Conservation (phyloP, 2,113 vertebrate genomes). For the Ceyx cyanopectus region DNA sequence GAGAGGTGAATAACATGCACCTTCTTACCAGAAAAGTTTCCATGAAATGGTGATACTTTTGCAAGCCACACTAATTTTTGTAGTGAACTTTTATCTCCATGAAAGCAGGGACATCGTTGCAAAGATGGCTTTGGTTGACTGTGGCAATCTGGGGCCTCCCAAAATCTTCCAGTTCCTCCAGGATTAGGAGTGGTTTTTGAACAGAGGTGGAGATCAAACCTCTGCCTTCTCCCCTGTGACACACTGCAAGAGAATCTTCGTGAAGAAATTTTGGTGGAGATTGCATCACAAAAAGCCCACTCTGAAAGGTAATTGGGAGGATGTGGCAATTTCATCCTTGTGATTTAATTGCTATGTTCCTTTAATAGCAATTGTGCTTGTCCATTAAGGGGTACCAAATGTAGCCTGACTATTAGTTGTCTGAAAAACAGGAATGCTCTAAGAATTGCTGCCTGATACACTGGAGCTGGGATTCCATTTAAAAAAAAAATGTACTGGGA, state of each 20-base stretch:
- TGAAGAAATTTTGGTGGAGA: constrained; percentile 25
- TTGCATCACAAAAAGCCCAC: constrained; percentile 10
- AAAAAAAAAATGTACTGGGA: neutral
- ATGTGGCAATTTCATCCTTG: neutral
- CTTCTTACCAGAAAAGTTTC: neutral
- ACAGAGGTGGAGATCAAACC: neutral
- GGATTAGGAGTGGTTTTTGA: neutral
- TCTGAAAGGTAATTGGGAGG: neutral
- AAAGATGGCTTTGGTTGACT: neutral
- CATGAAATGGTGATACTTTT: neutral
- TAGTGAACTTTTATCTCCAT: neutral
- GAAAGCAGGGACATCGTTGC: neutral
- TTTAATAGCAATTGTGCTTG: constrained; percentile 8
- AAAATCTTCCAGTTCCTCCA: neutral
- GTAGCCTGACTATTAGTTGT: neutral
- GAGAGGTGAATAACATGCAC: neutral
- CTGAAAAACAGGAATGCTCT: neutral
- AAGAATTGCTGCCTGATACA: neutral
- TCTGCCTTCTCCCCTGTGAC: neutral
- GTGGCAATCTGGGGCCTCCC: neutral
- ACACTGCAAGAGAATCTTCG: neutral
- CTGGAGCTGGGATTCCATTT: neutral
- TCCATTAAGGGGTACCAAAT: neutral
- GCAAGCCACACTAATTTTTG: neutral
- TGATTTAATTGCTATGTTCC: constrained; percentile 16